Evolutionary conservation across 1,140 invertebrate species (phyloP).

Genomic region (Magallana gigas): DNA sequence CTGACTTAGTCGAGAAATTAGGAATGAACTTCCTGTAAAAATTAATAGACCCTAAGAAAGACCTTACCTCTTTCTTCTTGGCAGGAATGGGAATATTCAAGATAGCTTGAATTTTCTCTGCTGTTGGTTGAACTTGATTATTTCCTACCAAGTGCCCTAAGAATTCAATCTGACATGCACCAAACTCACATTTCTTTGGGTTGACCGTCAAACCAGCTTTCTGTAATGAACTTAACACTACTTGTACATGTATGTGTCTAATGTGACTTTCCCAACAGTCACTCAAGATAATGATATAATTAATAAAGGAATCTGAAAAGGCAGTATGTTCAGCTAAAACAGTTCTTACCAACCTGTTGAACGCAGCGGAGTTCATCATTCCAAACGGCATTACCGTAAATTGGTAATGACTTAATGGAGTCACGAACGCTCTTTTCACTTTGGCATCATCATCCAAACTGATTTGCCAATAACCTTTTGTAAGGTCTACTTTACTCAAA

Average conservation of each 20-base stretch:
- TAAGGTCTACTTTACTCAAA: conserved; percentile 76
- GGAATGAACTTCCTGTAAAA: conserved; percentile 54
- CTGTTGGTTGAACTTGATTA: conserved; percentile 69
- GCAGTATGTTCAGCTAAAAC: conserved; percentile 56
- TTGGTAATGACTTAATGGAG: conserved; percentile 53
- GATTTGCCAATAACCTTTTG: conserved; percentile 80
- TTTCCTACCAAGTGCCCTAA: conserved; percentile 60
- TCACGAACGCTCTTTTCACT: conserved; percentile 59
- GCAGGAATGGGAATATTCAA: conserved; percentile 65
- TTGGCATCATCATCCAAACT: conserved; percentile 61
- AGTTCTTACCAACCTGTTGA: conserved; percentile 67
- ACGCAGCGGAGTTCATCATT: conserved; percentile 66
- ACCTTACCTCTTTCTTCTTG: conserved; percentile 73
- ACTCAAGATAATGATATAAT: conserved; percentile 54
- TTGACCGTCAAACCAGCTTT: conserved; percentile 49
- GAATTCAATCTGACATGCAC: conserved; percentile 51
- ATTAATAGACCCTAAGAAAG: conserved; percentile 57
- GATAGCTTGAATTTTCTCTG: conserved; percentile 76
- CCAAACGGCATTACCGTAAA: conserved; percentile 69
- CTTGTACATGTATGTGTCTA: neutral
- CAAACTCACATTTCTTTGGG: conserved; percentile 60
- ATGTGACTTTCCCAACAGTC: conserved; percentile 54
- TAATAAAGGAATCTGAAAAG: conserved; percentile 45
- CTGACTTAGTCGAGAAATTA: neutral
- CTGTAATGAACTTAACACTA: conserved; percentile 36